Base-by-base conservation (phyloP, 2,113 vertebrate genomes). In the Hemibagrus wyckioides region DNA sequence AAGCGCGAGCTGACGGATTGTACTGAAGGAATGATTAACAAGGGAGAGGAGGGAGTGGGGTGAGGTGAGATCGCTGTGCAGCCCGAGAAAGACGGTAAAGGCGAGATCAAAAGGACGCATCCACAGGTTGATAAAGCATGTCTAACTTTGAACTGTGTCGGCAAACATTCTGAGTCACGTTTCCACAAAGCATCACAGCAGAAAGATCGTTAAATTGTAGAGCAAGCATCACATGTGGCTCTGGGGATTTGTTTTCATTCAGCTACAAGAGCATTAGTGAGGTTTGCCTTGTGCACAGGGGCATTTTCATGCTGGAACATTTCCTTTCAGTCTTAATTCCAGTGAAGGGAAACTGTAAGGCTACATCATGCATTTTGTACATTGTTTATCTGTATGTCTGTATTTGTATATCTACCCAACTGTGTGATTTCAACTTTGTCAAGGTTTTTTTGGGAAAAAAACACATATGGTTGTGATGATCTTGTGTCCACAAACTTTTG, bases 21-120 rank as follows among this genome's bases (percentile, higher is more conserved):
- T 94, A 94, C 87, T 89, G 86, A 91, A 96, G 94, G 93, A 99
- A 99, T 99, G 95, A 99, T 98, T 99, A 99, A 99, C 98, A 92
- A 91, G 88, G 69, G 33, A 84, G 61, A 57, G 86, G 73, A 80
- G 76, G 86, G 87, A 92, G 91, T 91, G 94, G 95, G 77, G 19
- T 10, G 77, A 25, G 94, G 94, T 94, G 93, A 65, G 92, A 88
- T 85, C 92, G 93, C 94, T 93, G 93, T 89, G 89, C 82, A 73
- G 48, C 65, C 11, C 71, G 67, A 83, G 93, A 56, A 92, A 93
- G 94, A 93, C 93, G 94, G 95, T 94, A 94, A 95, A 96, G 28
- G 82, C 67, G 82, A 90, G 90, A 91, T 92, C 89, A 91, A 90
- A 92, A 81, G 88, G 87, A 69, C 84, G 73, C 71, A 61, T 63